A percentile compares a stretch with the other conserved stretches of the same genome.
Conservation (phyloP, 2,888 invertebrate genomes). For the Cantharis nigra region DNA sequence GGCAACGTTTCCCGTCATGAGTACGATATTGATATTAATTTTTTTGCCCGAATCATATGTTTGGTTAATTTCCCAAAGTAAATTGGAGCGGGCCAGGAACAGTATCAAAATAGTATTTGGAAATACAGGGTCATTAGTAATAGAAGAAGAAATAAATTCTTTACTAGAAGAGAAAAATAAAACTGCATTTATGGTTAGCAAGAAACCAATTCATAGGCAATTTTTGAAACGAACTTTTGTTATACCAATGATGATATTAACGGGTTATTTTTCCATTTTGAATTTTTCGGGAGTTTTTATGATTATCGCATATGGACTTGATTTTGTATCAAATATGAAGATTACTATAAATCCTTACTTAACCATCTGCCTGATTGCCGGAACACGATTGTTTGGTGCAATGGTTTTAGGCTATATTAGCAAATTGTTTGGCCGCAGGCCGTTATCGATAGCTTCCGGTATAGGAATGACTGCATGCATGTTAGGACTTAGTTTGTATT, state of each 20-base stretch:
- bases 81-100: background rate
- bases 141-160: background rate
- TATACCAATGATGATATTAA: background rate
- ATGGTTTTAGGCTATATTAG: slow-evolving; percentile 31
- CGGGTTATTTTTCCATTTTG: background rate
- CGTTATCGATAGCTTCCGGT: slow-evolving; percentile 63
- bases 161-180: background rate
- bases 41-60: background rate
- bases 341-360: background rate
- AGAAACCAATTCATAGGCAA: background rate
- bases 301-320: background rate
- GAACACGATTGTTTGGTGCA: background rate
- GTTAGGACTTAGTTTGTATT: slow-evolving; percentile 55
- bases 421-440: slow-evolving; percentile 61
- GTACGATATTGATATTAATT: background rate
- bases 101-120: background rate
- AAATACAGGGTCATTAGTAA: background rate
- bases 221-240: background rate
- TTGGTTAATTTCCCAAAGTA: background rate
- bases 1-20: background rate
- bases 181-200: background rate
- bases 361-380: background rate
- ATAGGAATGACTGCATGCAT: slow-evolving; percentile 60
- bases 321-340: background rate
- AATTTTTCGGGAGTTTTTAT: background rate